phyloP scores from a whole-genome alignment of 1,140 invertebrate genomes.

The Drosophila guanche region DNA sequence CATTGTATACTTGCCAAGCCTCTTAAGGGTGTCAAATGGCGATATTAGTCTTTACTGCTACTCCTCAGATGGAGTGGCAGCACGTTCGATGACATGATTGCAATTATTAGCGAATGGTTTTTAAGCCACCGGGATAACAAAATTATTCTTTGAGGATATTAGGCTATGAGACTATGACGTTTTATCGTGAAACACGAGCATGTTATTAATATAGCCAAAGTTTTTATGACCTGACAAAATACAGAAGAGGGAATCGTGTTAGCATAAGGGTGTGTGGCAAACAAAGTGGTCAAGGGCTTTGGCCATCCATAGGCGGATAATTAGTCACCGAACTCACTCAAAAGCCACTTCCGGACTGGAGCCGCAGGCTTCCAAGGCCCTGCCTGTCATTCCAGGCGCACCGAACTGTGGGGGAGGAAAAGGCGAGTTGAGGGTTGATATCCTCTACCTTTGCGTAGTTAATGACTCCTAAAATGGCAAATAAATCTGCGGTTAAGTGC shows the following conservation, averaged over 20 bases:
- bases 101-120: constrained; percentile 49
- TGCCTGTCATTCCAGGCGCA: background rate
- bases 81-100: constrained; percentile 39
- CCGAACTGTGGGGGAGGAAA: too few species aligned
- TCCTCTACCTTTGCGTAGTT: constrained; percentile 18
- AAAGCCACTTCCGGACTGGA: constrained; percentile 14
- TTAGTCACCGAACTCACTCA: constrained; percentile 17
- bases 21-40: too few species aligned
- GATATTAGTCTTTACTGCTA: too few species aligned
- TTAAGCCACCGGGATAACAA: constrained; percentile 41
- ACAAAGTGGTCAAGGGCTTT: constrained; percentile 1
- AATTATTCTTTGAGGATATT: constrained; percentile 11
- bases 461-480: constrained; percentile 47
- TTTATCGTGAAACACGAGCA: background rate
- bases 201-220: constrained; percentile 16
- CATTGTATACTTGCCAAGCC: too few species aligned
- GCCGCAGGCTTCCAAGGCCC: background rate
- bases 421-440: background rate
- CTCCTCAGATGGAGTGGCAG: background rate
- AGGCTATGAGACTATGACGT: background rate
- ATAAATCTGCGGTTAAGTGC: constrained; percentile 40
- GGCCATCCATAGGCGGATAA: constrained; percentile 24
- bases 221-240: constrained; percentile 30
- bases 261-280: background rate
- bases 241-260: constrained; percentile 20